A percentile compares a stretch with the other conserved stretches of the same genome.
Evolutionary conservation across 2,113 vertebrate genomes (phyloP).

Genomic region (Sylvicapra grimmia): DNA sequence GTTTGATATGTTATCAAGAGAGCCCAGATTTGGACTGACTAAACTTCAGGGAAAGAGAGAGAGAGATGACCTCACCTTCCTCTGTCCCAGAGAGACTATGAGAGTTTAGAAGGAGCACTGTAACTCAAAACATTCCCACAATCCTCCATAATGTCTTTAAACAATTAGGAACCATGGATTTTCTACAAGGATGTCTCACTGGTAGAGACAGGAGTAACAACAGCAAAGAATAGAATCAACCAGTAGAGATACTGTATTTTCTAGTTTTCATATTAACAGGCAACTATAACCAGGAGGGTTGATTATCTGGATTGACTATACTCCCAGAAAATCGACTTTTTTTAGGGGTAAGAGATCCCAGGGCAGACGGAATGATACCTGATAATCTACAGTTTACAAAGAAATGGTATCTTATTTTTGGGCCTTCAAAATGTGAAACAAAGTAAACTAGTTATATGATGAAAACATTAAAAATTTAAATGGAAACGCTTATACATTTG

Average conservation of each 20-base stretch:
- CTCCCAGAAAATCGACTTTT: not conserved
- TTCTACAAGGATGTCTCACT: not conserved
- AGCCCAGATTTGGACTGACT: not conserved
- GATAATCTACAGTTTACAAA: not conserved
- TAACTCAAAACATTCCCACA: not conserved
- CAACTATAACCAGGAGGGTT: not conserved
- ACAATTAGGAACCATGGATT: not conserved
- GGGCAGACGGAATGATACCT: not conserved
- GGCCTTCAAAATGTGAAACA: constrained; percentile 16
- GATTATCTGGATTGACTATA: not conserved
- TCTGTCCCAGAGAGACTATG: not conserved
- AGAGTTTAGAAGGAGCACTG: not conserved
- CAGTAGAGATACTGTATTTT: not conserved
- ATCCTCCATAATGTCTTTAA: not conserved
- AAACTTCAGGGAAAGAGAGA: not conserved
- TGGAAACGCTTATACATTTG: constrained; percentile 11
- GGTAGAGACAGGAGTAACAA: not conserved
- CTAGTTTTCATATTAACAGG: not conserved
- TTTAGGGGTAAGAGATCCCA: not conserved
- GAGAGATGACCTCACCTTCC: not conserved
- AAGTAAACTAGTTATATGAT: constrained; percentile 43
- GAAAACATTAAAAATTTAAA: constrained; percentile 54
- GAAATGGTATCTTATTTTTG: not conserved
- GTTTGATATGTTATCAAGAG: not conserved
- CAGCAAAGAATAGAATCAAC: not conserved